A percentile compares a stretch with the other conserved stretches of the same genome.
phyloP scores from a whole-genome alignment of 2,113 vertebrate species.

The Panurus biarmicus region DNA sequence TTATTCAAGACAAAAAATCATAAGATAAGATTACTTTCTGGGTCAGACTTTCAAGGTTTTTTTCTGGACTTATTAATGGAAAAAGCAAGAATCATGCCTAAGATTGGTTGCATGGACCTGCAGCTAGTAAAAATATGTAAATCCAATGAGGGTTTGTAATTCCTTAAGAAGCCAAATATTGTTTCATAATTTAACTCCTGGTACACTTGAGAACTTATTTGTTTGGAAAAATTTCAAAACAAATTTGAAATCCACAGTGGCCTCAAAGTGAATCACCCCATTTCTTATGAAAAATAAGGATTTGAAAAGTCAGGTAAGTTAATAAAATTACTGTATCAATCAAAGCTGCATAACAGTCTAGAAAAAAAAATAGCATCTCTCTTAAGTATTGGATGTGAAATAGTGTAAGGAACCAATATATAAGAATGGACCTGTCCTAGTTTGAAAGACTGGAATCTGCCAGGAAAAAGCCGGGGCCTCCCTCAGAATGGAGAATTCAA shows the following conservation, averaged over 20 bases:
- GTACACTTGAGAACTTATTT: not conserved
- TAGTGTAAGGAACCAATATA: too few relatives aligned
- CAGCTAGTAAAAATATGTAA: not conserved
- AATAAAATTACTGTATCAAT: not conserved
- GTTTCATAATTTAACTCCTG: fast-evolving
- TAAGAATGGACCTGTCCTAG: too few relatives aligned
- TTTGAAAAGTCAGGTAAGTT: not conserved
- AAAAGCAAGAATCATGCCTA: not conserved
- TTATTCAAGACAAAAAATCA: not conserved
- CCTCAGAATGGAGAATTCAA: too few relatives aligned
- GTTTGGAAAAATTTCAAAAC: not conserved
- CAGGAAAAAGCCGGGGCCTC: too few relatives aligned
- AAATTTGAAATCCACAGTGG: not conserved
- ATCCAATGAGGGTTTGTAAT: not conserved
- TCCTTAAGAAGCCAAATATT: not conserved
- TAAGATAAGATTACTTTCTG: not conserved
- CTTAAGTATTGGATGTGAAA: not conserved
- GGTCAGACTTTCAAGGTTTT: not conserved
- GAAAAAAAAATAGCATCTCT: not conserved
- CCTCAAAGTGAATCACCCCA: not conserved
- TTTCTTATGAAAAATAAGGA: not conserved
- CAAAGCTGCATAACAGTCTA: not conserved
- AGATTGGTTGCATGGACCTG: not conserved
- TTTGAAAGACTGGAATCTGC: too few relatives aligned
- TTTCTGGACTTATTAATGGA: fast-evolving